phyloP scores from a whole-genome alignment of 2,113 vertebrate species.

The Fulmarus glacialis region DNA sequence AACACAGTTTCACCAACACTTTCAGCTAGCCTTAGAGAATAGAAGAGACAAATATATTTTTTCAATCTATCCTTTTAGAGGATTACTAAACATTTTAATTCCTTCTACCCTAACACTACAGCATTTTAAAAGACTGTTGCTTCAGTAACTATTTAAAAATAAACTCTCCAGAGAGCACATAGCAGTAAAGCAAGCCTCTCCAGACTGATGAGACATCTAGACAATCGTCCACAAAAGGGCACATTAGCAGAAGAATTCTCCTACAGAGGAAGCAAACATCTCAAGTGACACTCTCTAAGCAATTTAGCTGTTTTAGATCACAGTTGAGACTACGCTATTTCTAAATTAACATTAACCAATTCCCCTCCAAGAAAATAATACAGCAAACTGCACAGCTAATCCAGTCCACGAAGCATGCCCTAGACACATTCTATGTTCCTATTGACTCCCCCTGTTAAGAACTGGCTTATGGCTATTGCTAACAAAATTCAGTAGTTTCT shows the following conservation, averaged over 20 bases:
- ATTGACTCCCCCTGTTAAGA: neutral
- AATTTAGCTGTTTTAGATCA: neutral
- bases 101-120: neutral
- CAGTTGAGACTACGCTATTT: neutral
- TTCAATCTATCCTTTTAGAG: neutral
- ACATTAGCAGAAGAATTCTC: slow-evolving; percentile 28
- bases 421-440: neutral
- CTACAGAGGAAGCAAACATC: slow-evolving; percentile 8
- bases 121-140: neutral
- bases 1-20: neutral
- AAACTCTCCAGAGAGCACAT: neutral
- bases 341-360: neutral
- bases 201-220: slow-evolving; percentile 31
- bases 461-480: neutral
- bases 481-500: neutral
- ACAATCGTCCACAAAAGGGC: slow-evolving; percentile 6
- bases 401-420: rapidly evolving
- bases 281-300: slow-evolving; percentile 8
- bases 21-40: neutral
- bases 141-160: slow-evolving; percentile 48
- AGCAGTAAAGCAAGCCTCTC: slow-evolving; percentile 13
- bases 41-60: neutral
- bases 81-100: neutral
- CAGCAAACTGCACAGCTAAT: neutral
- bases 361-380: neutral